Conservation (phyloP, 53 echinoderm and acorn worm species). For the Holothuria scabra region DNA sequence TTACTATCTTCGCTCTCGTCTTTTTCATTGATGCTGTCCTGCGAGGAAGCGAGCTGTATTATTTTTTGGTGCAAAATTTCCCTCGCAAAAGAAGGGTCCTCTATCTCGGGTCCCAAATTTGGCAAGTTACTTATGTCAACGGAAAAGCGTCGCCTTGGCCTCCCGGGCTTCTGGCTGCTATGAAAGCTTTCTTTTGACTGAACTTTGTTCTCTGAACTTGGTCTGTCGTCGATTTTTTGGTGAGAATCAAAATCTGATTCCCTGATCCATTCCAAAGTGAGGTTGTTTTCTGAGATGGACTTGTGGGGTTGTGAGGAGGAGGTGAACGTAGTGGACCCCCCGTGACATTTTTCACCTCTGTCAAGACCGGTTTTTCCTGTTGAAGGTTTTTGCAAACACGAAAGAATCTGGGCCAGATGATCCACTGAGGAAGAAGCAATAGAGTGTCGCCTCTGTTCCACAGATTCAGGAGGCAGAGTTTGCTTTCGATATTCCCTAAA, state of each 20-base stretch:
- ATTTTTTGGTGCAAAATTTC: slow-evolving; percentile 62
- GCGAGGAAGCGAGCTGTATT: slow-evolving; percentile 21
- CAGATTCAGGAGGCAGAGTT: background rate
- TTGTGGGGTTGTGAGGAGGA: no score
- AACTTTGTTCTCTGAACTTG: background rate
- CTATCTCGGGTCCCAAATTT: background rate
- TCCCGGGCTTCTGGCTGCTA: background rate
- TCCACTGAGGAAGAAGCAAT: slow-evolving; percentile 26
- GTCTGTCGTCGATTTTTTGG: background rate
- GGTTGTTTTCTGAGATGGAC: no score
- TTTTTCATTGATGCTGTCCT: slow-evolving; percentile 36
- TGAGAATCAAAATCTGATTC: background rate
- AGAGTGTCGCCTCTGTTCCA: slow-evolving; percentile 2
- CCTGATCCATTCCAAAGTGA: slow-evolving; percentile 1
- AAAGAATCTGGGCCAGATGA: slow-evolving; percentile 21
- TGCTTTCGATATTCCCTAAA: slow-evolving; percentile 1
- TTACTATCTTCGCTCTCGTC: background rate
- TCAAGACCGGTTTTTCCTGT: no score
- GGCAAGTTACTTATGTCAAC: background rate
- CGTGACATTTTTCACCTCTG: no score
- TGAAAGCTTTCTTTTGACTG: background rate
- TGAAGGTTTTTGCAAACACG: background rate
- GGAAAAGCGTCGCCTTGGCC: slow-evolving; percentile 5
- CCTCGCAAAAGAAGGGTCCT: slow-evolving; percentile 55
- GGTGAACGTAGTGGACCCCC: no score